A percentile compares a stretch with the other conserved stretches of the same genome.
These are phyloP conservation scores for Peromyscus maniculatus DNA, from an alignment of 2,113 vertebrate genomes.

Conservation along the genomic window DNA sequence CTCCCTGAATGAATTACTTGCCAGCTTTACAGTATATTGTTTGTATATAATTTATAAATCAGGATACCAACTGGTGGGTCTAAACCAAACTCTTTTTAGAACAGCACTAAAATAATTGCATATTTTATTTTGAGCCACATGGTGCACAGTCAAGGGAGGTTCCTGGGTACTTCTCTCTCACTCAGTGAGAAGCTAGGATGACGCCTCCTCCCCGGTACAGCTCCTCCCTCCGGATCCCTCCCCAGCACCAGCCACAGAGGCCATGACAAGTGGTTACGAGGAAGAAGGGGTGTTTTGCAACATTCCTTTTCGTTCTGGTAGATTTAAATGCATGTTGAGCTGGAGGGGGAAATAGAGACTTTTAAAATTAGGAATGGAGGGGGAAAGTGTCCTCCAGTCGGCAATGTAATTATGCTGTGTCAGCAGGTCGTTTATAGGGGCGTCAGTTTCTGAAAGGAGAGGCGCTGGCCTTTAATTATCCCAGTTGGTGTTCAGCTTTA, in stretches of 20 bases:
- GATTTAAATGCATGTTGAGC: slow-evolving; percentile 36
- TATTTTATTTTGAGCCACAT: slow-evolving; percentile 46
- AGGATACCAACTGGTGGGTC: slow-evolving; percentile 56
- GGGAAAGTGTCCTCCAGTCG: slow-evolving; percentile 39
- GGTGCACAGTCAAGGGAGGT: neutral
- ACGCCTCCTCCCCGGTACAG: neutral
- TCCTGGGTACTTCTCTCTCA: neutral
- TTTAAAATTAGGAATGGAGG: slow-evolving; percentile 39
- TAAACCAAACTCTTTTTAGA: slow-evolving; percentile 73
- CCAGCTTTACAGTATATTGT: neutral
- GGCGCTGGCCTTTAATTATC: slow-evolving; percentile 86
- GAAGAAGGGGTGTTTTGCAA: slow-evolving; percentile 35
- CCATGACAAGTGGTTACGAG: neutral
- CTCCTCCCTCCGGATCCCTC: neutral
- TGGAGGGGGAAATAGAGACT: neutral
- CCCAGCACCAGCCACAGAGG: neutral
- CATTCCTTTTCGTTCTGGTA: slow-evolving; percentile 59
- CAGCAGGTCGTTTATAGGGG: slow-evolving; percentile 82
- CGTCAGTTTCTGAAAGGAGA: slow-evolving; percentile 67
- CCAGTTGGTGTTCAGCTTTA: slow-evolving; percentile 67
- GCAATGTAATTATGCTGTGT: slow-evolving; percentile 82
- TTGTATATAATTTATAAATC: slow-evolving; percentile 58
- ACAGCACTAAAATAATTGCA: neutral
- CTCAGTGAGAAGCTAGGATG: neutral
- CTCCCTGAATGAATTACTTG: neutral